Base-by-base conservation (phyloP, 2,113 vertebrate species). In the Sylvia atricapilla region DNA sequence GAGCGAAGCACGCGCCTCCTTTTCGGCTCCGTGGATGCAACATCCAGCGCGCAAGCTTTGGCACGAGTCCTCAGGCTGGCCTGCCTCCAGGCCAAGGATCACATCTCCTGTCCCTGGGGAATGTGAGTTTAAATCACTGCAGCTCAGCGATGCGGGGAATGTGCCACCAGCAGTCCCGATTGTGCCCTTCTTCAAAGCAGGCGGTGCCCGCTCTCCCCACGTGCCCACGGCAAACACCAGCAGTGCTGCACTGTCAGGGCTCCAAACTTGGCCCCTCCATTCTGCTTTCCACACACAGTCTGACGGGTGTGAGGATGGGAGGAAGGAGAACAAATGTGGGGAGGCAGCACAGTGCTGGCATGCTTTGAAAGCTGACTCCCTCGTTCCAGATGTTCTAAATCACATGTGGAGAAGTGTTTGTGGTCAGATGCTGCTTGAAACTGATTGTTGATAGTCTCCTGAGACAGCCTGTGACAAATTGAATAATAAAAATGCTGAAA, bases 401-500 rank as follows among this genome's bases (percentile, higher is more conserved):
- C 97, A 96, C 97, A 97, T 97, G 97, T 94, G 96, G 94, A 93
- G 97, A 97, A 97, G 95, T 97, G 97, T 97, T 97, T 96, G 96
- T 94, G 95, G 97, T 97, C 94, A 89, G 95, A 96, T 97, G 96
- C 95, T 97, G 97, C 97, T 97, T 96, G 96, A 98, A 97, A 96
- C 94, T 39, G 91, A 97, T 97, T 96, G 97, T 97, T 98, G 97
- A 97, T 96, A 89, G 90, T 98, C 98, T 98, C 98, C 95, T 74
- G 98, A 98, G 98, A 98, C 94, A 23, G 94, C 96, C 84, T 82
- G 62, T 98, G 97, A 98, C 97, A 98, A 98, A 98, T 70, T 96
- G 97, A 97, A 96, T 97, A 97, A 98, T 98, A 98, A 98, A 98
- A 98, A 98, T 76, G 97, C 97, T 98, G 98, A 98, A 98, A 98